Evolutionary conservation across 2,113 vertebrate species (phyloP), one percentile per base, ranked within the genome.

Genomic region (Notarius quadriscutis): DNA sequence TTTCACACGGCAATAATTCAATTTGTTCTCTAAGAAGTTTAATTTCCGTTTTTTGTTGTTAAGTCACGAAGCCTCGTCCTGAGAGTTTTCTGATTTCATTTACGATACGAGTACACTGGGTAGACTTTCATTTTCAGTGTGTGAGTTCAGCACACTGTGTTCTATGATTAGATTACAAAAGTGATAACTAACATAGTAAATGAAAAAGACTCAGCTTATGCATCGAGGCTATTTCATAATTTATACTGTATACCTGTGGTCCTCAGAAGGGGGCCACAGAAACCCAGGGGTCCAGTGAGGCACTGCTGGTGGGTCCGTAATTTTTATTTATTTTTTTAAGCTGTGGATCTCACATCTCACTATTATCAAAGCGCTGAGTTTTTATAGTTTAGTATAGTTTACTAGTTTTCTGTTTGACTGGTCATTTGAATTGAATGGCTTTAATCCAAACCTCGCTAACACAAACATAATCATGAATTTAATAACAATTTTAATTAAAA

Each of bases 1-100:
- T 84, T 87, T 84, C 71, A 51, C 81, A 84, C 51, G 4, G 14
- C n/a, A 22, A 69, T 83, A 91, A 88, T 88, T 86, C 69, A 88
- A 89, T 89, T 84, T 85, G 87, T 87, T 89, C 63, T 65, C 34
- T 86, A 84, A 81, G 86, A 63, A 80, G 58, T 89, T 89, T 91
- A 82, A 89, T 91, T 88, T 91, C 88, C 87, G 85, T 85, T 84
- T 74, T 74, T 65, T 80, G 78, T 79, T 57, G 87, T 8, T 60
- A 75, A 84, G 83, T 74, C 83, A 55, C 65, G 63, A 69, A 22
- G 81, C 63, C 69, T 75, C 74, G 72, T 88, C 67, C 50, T 79
- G 55, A 87, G 84, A 34, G 69, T 78, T 89, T 91, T 80, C 48
- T 62, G 63, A 67, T 81, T 83, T 84, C 62, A 30, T 87, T 63